A percentile compares a stretch with the other conserved stretches of the same genome.
Evolutionary conservation across 2,797 vertebrate species (phyloP).

Genomic region (Coluber constrictor): DNA sequence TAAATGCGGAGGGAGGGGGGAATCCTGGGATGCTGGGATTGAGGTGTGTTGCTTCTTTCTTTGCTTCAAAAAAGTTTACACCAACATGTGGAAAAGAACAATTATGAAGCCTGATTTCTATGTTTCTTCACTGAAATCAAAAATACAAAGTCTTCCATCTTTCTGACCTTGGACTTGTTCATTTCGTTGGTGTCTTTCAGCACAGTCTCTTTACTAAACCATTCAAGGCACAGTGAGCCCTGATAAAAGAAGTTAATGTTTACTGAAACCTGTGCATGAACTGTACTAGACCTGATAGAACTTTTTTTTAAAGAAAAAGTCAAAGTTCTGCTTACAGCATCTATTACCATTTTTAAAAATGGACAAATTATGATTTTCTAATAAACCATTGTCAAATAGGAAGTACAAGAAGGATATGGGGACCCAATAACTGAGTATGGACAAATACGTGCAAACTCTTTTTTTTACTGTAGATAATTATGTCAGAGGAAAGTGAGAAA

Average conservation of each 20-base stretch:
- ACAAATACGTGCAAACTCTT: neutral
- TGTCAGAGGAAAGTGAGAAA: neutral
- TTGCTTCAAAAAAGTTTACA: neutral
- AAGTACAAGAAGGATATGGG: conserved; percentile 10
- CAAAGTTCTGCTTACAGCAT: conserved; percentile 76
- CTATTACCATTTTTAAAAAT: conserved; percentile 49
- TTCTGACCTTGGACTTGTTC: conserved; percentile 81
- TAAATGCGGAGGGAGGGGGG: neutral
- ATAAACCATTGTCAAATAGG: conserved; percentile 24
- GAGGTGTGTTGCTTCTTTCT: neutral
- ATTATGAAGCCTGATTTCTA: conserved; percentile 6
- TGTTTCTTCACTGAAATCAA: conserved; percentile 45
- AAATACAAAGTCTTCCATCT: conserved; percentile 64
- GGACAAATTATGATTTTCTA: conserved; percentile 8
- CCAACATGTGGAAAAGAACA: neutral
- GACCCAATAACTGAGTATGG: neutral
- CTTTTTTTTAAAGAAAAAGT: conserved; percentile 48
- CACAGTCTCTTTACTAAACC: conserved; percentile 74
- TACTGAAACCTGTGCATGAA: conserved; percentile 80
- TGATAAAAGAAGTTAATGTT: conserved; percentile 86
- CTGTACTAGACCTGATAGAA: conserved; percentile 70
- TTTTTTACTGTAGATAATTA: neutral
- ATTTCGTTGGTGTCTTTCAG: conserved; percentile 71
- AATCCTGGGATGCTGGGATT: neutral
- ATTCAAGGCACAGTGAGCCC: conserved; percentile 70